phyloP scores from a whole-genome alignment of 1,140 invertebrate genomes.

The Bombus waltoni region DNA sequence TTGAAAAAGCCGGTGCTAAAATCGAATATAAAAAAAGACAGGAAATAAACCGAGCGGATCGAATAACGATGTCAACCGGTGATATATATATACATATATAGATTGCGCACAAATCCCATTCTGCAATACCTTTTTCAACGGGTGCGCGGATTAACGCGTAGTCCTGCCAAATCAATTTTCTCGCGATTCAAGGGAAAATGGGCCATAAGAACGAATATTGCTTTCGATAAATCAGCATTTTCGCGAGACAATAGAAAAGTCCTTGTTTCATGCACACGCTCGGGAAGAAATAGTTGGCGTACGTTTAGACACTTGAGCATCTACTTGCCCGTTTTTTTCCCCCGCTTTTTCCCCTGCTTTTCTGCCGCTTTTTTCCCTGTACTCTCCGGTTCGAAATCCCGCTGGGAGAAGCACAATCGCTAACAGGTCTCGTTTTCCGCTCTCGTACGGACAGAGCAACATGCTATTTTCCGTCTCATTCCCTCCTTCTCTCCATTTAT shows the following conservation, averaged over 20 bases:
- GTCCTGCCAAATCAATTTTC: not conserved
- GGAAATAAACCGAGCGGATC: not conserved
- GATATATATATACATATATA: not conserved
- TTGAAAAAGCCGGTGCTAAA: too few relatives aligned
- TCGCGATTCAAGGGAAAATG: not conserved
- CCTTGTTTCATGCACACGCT: not conserved
- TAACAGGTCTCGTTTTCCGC: conserved; percentile 20
- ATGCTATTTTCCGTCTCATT: not conserved
- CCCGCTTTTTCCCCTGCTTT: not conserved
- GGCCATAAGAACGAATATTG: not conserved
- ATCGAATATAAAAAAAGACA: too few relatives aligned
- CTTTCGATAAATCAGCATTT: conserved; percentile 21
- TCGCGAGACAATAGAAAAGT: conserved; percentile 17
- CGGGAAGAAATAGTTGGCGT: not conserved
- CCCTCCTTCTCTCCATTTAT: not conserved
- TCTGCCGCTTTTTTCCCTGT: not conserved
- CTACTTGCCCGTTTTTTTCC: not conserved
- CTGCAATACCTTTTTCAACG: too few relatives aligned
- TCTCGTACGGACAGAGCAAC: not conserved
- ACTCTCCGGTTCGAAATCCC: not conserved
- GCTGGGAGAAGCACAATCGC: conserved; percentile 8
- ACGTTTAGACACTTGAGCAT: not conserved
- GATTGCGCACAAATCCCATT: too few relatives aligned
- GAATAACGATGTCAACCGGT: not conserved
- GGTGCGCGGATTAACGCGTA: not conserved